Percentiles rank a stretch among this genome's conserved stretches.
Conservation (phyloP, 1,140 invertebrate genomes). For the Plectrocnemia conspersa region DNA sequence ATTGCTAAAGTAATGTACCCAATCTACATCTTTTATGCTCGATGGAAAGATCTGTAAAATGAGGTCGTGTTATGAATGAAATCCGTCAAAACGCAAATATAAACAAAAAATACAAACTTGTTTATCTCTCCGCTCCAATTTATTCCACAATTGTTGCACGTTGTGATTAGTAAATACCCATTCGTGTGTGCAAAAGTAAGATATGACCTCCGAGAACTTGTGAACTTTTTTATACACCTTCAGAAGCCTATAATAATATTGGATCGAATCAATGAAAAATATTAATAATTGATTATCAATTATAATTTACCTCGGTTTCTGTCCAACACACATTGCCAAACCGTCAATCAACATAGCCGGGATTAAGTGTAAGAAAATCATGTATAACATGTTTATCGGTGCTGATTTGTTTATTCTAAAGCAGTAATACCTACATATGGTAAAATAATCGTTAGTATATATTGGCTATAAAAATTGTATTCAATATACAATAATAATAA, state of each 20-base stretch:
- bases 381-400: slow-evolving; percentile 50
- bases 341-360: slow-evolving; percentile 66
- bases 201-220: slow-evolving; percentile 63
- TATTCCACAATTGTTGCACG: slow-evolving; percentile 53
- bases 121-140: slow-evolving; percentile 56
- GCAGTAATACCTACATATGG: slow-evolving; percentile 48
- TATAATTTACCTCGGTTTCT: slow-evolving; percentile 55
- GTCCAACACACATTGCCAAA: slow-evolving; percentile 55
- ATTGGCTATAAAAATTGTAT: neutral
- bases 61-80: slow-evolving; percentile 3
- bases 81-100: neutral
- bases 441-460: neutral
- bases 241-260: slow-evolving; percentile 49
- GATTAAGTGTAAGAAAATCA: slow-evolving; percentile 57
- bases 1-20: slow-evolving; percentile 60
- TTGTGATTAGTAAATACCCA: slow-evolving; percentile 69
- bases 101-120: slow-evolving; percentile 19
- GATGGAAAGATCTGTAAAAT: slow-evolving; percentile 59
- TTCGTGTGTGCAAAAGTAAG: slow-evolving; percentile 66
- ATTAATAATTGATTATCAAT: neutral
- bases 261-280: slow-evolving; percentile 31
- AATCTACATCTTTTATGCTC: slow-evolving; percentile 62
- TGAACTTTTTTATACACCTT: slow-evolving; percentile 72
- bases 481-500: neutral
- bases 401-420: slow-evolving; percentile 53